Evolutionary conservation across 2,113 vertebrate genomes (phyloP).

Genomic region (Tragelaphus imberbis): DNA sequence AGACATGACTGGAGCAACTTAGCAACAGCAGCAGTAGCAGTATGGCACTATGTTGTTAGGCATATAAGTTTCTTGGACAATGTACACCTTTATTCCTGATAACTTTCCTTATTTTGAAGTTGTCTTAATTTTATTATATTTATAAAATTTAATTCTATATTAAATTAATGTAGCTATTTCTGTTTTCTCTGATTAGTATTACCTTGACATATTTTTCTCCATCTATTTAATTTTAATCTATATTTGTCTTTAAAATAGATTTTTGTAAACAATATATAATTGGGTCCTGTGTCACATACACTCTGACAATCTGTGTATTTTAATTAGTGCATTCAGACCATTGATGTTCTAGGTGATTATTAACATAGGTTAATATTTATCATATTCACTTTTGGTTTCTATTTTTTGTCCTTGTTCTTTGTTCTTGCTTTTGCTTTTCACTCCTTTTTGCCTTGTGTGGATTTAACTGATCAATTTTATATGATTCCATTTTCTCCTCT

Average conservation of each 20-base stretch:
- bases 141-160: background rate
- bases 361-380: background rate
- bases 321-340: background rate
- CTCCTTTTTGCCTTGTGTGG: background rate
- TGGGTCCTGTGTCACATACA: background rate
- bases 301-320: background rate
- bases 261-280: background rate
- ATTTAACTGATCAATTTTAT: background rate
- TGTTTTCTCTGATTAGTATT: background rate
- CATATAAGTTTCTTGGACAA: background rate
- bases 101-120: background rate
- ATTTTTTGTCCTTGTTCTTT: background rate
- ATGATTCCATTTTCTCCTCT: background rate
- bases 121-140: background rate
- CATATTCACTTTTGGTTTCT: background rate
- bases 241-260: background rate
- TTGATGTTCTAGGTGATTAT: background rate
- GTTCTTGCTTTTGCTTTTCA: background rate
- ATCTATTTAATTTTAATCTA: background rate
- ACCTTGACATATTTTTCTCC: background rate
- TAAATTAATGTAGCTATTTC: background rate
- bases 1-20: no score
- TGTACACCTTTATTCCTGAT: background rate
- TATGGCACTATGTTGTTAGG: background rate
- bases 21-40: no score